Evolutionary conservation across 2,113 vertebrate genomes (phyloP).

Genomic region (Diadophis punctatus): DNA sequence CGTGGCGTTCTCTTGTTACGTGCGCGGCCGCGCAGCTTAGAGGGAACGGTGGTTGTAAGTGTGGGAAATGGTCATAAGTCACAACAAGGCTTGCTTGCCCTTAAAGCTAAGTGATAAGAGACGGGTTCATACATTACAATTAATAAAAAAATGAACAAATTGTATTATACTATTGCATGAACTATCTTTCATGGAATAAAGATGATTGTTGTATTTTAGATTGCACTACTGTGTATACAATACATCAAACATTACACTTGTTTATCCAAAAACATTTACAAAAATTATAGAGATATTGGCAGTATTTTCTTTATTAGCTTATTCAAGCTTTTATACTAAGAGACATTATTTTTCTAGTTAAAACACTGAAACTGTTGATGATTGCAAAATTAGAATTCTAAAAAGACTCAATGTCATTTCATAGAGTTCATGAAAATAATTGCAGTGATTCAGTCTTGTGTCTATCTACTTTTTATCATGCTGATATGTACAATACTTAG

Average conservation of each 20-base stretch:
- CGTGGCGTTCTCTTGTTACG: too few species aligned
- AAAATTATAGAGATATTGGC: background rate
- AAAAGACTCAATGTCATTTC: background rate
- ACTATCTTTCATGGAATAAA: background rate
- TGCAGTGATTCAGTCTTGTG: background rate
- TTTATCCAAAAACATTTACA: constrained; percentile 31
- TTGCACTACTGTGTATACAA: background rate
- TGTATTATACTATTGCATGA: too few species aligned
- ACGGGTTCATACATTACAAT: too few species aligned
- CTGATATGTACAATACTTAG: background rate
- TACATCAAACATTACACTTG: background rate
- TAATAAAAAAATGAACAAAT: too few species aligned
- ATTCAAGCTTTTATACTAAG: background rate
- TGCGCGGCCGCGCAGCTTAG: too few species aligned
- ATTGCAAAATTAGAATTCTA: background rate
- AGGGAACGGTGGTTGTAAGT: too few species aligned
- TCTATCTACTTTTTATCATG: background rate
- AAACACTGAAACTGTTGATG: background rate
- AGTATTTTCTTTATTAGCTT: constrained; percentile 9
- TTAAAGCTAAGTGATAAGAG: too few species aligned
- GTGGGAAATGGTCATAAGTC: too few species aligned
- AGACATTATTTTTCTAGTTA: background rate
- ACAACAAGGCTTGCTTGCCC: too few species aligned
- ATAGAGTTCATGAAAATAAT: fast-evolving
- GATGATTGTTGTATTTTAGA: background rate